Evolutionary conservation across 92 coral and sea anemone species (phyloP), one percentile per base, ranked within the genome.

Genomic region (Zoanthus sociatus): DNA sequence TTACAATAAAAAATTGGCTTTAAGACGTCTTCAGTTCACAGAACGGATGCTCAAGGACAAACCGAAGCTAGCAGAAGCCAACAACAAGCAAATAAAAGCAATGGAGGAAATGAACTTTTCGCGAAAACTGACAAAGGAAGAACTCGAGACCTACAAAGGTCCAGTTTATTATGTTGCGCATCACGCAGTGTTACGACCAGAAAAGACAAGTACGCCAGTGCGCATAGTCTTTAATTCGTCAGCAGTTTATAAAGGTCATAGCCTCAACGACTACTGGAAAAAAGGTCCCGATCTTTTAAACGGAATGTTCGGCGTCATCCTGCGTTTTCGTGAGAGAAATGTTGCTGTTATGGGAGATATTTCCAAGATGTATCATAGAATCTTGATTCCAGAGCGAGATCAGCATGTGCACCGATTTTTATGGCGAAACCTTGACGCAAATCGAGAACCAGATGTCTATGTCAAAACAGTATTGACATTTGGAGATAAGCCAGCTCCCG

Each of bases 351-450:
- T 73, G 31, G 94, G 92, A 66, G 94, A 88, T 66, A 73, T 91
- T 16, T 88, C 94, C 58, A 90, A 90, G 51, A 87, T 87, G 93
- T 83, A 90, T 55, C 92, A 89, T 55, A 67, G 91, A 58, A 83
- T 92, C 44, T 76, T 87, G 16, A 93, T 93, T 42, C 84, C 92
- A 31, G 89, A 87, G 48, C 60, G 72, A 21, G 90, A 93, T 74
- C 93, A 90, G 82, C 91, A 93, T 46, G 90, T 87, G 12, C 91
- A 92, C 84, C 73, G 96, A 81, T 91, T 85, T 83, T 71, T 92
- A 48, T 87, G 91, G 95, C 87, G 93, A 76, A 90, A 87, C 69
- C 32, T 90, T 54, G 77, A 89, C 54, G 51, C 71, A 4, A 89
- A 88, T 21, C 78, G 84, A 64, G 78, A 26, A 26, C 26, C 26